Evolutionary conservation across 2,888 invertebrate species (phyloP).

Genomic region (Chelonus formosanus): DNA sequence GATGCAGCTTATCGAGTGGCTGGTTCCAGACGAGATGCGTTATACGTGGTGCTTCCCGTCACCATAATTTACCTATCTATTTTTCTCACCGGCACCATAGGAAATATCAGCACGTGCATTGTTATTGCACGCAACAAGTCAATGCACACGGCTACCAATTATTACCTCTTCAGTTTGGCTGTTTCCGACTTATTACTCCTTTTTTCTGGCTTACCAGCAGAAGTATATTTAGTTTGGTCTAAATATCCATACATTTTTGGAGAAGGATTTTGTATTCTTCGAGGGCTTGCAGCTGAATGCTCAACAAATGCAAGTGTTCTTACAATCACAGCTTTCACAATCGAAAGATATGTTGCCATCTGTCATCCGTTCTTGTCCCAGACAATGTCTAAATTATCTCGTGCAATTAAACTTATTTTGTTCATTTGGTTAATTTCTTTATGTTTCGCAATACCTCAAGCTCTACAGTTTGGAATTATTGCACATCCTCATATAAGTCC

Average conservation of each 20-base stretch:
- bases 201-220: slow-evolving; percentile 70
- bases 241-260: slow-evolving; percentile 68
- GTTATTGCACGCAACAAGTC: slow-evolving; percentile 72
- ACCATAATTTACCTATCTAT: slow-evolving; percentile 69
- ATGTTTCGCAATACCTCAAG: slow-evolving; percentile 78
- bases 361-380: slow-evolving; percentile 78
- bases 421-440: slow-evolving; percentile 83
- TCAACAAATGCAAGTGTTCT: slow-evolving; percentile 69
- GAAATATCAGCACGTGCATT: slow-evolving; percentile 72
- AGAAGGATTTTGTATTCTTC: slow-evolving; percentile 68
- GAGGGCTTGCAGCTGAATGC: slow-evolving; percentile 68
- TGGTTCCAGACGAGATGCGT: slow-evolving; percentile 57
- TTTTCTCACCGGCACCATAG: slow-evolving; percentile 70
- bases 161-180: slow-evolving; percentile 73
- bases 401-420: slow-evolving; percentile 83
- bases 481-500: slow-evolving; percentile 64
- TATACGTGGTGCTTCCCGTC: slow-evolving; percentile 66
- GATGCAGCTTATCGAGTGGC: slow-evolving; percentile 11
- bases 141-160: slow-evolving; percentile 76
- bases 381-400: slow-evolving; percentile 85
- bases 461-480: slow-evolving; percentile 67
- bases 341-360: slow-evolving; percentile 77
- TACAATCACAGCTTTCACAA: slow-evolving; percentile 76
- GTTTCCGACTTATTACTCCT: slow-evolving; percentile 72
- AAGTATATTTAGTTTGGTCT: slow-evolving; percentile 68